Evolutionary conservation across 35 echinoderm and acorn worm genomes (phyloP).

Genomic region (Nesometra sesokonis): DNA sequence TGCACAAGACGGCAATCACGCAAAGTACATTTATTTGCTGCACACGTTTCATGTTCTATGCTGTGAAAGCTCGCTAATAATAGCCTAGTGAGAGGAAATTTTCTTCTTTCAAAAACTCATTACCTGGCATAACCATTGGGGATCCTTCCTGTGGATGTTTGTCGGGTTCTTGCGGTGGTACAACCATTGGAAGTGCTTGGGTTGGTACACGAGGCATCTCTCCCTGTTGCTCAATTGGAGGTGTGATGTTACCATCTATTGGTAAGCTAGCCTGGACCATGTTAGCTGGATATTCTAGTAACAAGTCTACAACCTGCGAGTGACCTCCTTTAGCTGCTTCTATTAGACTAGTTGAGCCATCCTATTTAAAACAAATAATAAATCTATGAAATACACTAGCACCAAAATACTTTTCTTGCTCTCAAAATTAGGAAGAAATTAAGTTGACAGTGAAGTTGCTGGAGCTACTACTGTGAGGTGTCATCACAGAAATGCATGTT

Average conservation of each 20-base stretch:
- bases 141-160: conserved; percentile 44
- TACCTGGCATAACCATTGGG: conserved; percentile 32
- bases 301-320: conserved; percentile 53
- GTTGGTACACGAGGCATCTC: conserved; percentile 89
- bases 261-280: conserved; percentile 31
- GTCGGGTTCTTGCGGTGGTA: conserved; percentile 86
- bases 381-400: no score
- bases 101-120: no score
- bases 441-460: no score
- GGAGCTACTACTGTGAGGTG: no score
- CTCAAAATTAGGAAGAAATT: no score
- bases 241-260: conserved; percentile 70
- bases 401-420: no score
- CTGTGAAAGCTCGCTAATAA: no score
- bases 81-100: no score
- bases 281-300: conserved; percentile 81
- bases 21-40: no score
- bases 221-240: conserved; percentile 79
- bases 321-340: conserved; percentile 95
- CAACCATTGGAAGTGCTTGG: conserved; percentile 78
- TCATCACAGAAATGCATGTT: no score
- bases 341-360: conserved; percentile 94
- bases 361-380: conserved; percentile 47
- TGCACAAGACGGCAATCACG: no score
- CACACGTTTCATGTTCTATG: no score